A percentile compares a stretch with the other conserved stretches of the same genome.
phyloP scores from a whole-genome alignment of 2,888 invertebrate genomes.

The Idaea straminata region DNA sequence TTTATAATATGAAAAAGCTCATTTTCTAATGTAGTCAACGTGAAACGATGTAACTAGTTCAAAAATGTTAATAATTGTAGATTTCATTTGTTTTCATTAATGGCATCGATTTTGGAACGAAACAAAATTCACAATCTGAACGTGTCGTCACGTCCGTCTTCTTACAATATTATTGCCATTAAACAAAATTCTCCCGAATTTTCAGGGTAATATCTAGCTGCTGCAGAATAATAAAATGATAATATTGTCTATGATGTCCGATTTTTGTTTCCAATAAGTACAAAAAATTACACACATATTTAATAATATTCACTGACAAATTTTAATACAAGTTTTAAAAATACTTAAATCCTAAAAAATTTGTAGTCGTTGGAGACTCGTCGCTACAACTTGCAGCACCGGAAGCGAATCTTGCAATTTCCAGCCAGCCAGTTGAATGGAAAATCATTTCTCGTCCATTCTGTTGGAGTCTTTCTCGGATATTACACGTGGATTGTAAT shows the following conservation, averaged over 20 bases:
- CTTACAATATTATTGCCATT: conserved; percentile 19
- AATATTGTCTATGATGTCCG: neutral
- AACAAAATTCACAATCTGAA: neutral
- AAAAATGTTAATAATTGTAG: neutral
- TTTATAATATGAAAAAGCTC: too few species aligned
- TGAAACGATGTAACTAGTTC: neutral
- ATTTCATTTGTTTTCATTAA: neutral
- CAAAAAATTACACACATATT: conserved; percentile 11
- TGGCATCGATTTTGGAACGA: conserved; percentile 27
- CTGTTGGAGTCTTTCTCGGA: conserved; percentile 85
- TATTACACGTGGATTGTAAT: conserved; percentile 79
- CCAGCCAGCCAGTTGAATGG: conserved; percentile 62
- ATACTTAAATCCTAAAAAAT: neutral
- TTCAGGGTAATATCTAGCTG: neutral
- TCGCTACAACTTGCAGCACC: conserved; percentile 26
- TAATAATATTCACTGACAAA: conserved; percentile 2
- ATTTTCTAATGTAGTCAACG: neutral
- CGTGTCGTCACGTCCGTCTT: conserved; percentile 24
- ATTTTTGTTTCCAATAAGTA: neutral
- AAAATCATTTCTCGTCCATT: conserved; percentile 82
- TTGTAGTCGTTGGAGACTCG: neutral
- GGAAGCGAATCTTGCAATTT: conserved; percentile 66
- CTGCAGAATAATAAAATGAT: neutral
- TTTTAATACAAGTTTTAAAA: neutral
- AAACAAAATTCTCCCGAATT: neutral